A percentile compares a stretch with the other conserved stretches of the same genome.
Conservation (phyloP, 2,888 invertebrate genomes). For the Folsomia candida region DNA sequence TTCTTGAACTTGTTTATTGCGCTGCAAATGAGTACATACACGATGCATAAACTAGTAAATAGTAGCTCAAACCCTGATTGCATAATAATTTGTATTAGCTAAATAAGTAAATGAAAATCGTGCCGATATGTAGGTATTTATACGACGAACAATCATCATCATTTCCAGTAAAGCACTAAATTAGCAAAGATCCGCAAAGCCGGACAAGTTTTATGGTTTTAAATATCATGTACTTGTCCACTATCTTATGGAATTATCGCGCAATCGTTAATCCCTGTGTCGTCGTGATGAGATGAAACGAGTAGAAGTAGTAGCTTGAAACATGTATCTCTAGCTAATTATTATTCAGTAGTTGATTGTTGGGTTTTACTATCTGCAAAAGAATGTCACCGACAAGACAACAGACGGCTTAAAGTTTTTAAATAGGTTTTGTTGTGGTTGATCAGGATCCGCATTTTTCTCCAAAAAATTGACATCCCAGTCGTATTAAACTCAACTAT, state of each 20-base stretch:
- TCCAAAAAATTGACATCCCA: too few relatives aligned
- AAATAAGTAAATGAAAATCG: too few relatives aligned
- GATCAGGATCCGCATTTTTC: not conserved
- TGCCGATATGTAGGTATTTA: too few relatives aligned
- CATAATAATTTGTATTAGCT: not conserved
- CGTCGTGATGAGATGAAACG: not conserved
- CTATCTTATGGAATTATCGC: not conserved
- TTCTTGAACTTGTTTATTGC: too few relatives aligned
- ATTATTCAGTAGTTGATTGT: not conserved
- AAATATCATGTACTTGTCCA: not conserved
- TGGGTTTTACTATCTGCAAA: not conserved
- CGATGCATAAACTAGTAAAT: too few relatives aligned
- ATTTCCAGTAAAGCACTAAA: not conserved
- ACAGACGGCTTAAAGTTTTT: not conserved
- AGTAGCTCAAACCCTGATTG: too few relatives aligned
- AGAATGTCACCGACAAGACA: too few relatives aligned
- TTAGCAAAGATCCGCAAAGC: not conserved
- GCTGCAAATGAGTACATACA: too few relatives aligned
- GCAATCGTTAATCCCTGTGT: not conserved
- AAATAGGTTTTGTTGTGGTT: not conserved
- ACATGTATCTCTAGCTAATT: not conserved
- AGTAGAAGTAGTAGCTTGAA: not conserved
- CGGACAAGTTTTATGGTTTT: not conserved
- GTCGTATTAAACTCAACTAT: too few relatives aligned
- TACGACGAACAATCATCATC: too few relatives aligned